Evolutionary conservation across 1,140 invertebrate genomes (phyloP).

Genomic region (Phocides pigmalion): DNA sequence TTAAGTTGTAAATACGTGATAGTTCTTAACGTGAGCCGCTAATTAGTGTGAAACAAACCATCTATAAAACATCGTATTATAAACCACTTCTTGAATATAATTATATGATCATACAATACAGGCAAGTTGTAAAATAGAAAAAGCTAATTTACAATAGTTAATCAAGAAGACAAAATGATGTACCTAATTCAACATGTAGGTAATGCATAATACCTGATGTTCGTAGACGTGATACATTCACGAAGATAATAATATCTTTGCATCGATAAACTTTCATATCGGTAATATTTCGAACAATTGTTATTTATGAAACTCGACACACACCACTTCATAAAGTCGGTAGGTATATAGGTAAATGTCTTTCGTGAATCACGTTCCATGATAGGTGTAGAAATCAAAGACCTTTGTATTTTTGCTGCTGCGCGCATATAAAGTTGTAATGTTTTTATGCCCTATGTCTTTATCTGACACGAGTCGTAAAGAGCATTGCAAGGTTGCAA

Average conservation of each 20-base stretch:
- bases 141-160: background rate
- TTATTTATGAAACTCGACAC: constrained; percentile 27
- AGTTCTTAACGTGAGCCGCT: constrained; percentile 3
- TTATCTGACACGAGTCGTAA: constrained; percentile 79
- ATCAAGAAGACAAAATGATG: too few species aligned
- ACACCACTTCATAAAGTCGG: constrained; percentile 24
- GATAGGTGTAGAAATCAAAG: constrained; percentile 32
- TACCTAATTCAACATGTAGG: constrained; percentile 5
- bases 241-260: constrained; percentile 27
- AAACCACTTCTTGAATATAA: background rate
- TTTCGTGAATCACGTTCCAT: constrained; percentile 29
- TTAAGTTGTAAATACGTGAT: background rate
- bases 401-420: constrained; percentile 39
- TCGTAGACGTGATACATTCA: constrained; percentile 27
- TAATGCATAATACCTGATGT: constrained; percentile 24
- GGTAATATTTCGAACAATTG: constrained; percentile 10
- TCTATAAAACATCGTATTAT: background rate
- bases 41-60: constrained; percentile 11
- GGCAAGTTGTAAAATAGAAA: background rate
- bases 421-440: constrained; percentile 62
- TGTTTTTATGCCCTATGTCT: constrained; percentile 78
- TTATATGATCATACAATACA: background rate
- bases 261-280: constrained; percentile 32
- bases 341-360: constrained; percentile 9
- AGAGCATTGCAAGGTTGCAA: constrained; percentile 81